Percentiles rank a stretch among this genome's conserved stretches.
phyloP scores from a whole-genome alignment of 1,140 invertebrate species.

The Sipha flava region DNA sequence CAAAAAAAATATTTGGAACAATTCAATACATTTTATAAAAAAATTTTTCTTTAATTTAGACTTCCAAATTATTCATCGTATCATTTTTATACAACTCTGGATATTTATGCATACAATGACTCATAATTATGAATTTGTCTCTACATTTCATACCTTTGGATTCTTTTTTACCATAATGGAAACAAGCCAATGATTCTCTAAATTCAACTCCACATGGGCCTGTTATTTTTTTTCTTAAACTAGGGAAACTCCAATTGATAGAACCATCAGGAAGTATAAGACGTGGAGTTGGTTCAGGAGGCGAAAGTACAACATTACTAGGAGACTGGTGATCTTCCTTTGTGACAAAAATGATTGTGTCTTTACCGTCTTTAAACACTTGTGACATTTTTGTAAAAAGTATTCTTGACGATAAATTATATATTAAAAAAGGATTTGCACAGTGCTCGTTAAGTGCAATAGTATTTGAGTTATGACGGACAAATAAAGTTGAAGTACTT shows the following conservation, averaged over 20 bases:
- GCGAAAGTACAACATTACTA: conserved; percentile 61
- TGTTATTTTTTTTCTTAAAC: conserved; percentile 88
- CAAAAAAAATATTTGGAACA: no score
- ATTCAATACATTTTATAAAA: no score
- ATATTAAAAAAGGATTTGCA: conserved; percentile 46
- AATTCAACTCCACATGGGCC: conserved; percentile 91
- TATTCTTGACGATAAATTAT: conserved; percentile 42
- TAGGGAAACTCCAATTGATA: conserved; percentile 96
- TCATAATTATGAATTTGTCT: conserved; percentile 82
- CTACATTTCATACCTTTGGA: conserved; percentile 69
- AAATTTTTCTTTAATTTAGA: no score
- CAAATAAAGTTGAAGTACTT: conserved; percentile 51
- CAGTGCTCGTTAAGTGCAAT: conserved; percentile 52
- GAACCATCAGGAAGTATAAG: conserved; percentile 77
- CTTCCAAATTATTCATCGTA: conserved; percentile 41
- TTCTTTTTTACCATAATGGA: conserved; percentile 68
- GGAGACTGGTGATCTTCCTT: conserved; percentile 68
- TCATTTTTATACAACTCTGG: conserved; percentile 73
- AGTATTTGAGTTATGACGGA: conserved; percentile 46
- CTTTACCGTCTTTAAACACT: conserved; percentile 57
- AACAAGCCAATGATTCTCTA: conserved; percentile 87
- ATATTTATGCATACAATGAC: conserved; percentile 83
- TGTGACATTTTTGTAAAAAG: conserved; percentile 46
- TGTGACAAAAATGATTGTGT: conserved; percentile 73
- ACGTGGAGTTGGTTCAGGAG: conserved; percentile 64